These are phyloP conservation scores for Eupithecia exiguata DNA, from an alignment of 2,888 invertebrate species.

Conservation along the genomic window DNA sequence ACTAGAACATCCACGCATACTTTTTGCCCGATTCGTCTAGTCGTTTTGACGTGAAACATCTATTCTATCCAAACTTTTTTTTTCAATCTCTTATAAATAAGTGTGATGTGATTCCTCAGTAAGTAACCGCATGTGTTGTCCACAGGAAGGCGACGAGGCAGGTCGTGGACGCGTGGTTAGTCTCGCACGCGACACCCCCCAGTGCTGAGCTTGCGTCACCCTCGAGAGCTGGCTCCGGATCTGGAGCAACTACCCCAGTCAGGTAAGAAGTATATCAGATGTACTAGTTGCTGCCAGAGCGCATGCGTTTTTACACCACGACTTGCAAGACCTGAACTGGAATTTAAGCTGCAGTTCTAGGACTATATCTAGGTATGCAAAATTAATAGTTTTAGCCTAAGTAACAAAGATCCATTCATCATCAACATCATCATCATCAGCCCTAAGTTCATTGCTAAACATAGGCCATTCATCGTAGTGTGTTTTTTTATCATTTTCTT, in stretches of 20 bases:
- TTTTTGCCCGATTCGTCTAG: neutral
- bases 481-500: too few relatives aligned
- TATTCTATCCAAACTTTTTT: neutral
- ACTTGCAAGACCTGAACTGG: too few relatives aligned
- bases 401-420: too few relatives aligned
- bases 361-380: too few relatives aligned
- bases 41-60: neutral
- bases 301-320: too few relatives aligned
- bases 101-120: neutral
- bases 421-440: too few relatives aligned
- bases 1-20: neutral
- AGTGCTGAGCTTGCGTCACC: conserved; percentile 84
- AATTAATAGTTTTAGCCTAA: too few relatives aligned
- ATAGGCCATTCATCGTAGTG: too few relatives aligned
- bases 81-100: too few relatives aligned
- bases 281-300: too few relatives aligned
- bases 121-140: conserved; percentile 21
- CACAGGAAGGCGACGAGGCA: conserved; percentile 95
- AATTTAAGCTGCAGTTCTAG: too few relatives aligned
- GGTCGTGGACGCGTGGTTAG: conserved; percentile 96
- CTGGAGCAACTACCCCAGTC: conserved; percentile 96
- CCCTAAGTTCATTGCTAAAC: too few relatives aligned
- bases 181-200: conserved; percentile 92
- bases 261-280: conserved; percentile 78
- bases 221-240: conserved; percentile 90